Percentiles rank a stretch among this genome's conserved stretches.
Evolutionary conservation across 2,797 vertebrate genomes (phyloP).

Genomic region (Carduelis carduelis): DNA sequence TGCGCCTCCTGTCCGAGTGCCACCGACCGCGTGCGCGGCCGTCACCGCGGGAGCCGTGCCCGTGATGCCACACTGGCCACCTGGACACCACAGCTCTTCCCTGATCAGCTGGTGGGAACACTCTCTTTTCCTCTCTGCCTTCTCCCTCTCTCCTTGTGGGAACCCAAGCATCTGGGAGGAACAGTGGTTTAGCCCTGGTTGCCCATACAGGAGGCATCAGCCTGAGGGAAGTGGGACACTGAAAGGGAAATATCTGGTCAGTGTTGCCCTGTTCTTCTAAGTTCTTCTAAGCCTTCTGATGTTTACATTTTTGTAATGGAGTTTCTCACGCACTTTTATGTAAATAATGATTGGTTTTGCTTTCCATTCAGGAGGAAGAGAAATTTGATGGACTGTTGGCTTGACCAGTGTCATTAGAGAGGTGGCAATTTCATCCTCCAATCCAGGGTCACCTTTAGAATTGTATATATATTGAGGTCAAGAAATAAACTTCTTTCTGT

Average conservation of each 20-base stretch:
- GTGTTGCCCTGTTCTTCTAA: not conserved
- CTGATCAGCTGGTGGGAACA: accelerated
- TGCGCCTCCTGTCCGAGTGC: accelerated
- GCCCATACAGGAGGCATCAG: not conserved
- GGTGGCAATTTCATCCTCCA: not conserved
- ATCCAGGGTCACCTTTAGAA: not conserved
- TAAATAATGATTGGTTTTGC: not conserved
- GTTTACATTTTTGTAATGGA: not conserved
- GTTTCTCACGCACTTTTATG: not conserved
- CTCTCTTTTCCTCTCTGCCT: not conserved
- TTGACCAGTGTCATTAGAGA: not conserved
- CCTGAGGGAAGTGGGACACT: accelerated
- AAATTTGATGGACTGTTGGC: not conserved
- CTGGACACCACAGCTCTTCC: not conserved
- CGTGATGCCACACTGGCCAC: accelerated
- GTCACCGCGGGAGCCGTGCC: accelerated
- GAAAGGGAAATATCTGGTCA: not conserved
- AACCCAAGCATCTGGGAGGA: not conserved
- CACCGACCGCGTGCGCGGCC: accelerated
- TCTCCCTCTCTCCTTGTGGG: not conserved
- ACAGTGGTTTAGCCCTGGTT: accelerated
- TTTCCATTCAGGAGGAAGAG: not conserved
- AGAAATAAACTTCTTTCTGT: not conserved
- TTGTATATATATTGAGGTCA: not conserved
- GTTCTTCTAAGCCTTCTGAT: not conserved